A percentile compares a stretch with the other conserved stretches of the same genome.
Evolutionary conservation across 2,113 vertebrate genomes (phyloP).

Genomic region (Ramphastos sulfuratus): DNA sequence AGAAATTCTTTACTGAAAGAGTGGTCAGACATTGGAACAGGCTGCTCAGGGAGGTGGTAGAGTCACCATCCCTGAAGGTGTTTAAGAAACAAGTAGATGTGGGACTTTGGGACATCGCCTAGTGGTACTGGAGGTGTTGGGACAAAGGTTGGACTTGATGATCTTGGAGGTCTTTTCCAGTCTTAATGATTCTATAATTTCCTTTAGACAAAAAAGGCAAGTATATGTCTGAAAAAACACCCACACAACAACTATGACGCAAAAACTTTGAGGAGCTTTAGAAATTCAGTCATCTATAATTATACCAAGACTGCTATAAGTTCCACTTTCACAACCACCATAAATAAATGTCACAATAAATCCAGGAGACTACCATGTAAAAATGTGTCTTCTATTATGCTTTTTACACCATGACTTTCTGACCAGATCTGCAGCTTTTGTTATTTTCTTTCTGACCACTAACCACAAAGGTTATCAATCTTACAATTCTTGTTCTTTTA

Average conservation of each 20-base stretch:
- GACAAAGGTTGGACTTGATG: too few species aligned
- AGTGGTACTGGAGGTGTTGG: too few species aligned
- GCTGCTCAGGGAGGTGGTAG: too few species aligned
- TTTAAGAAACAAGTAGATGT: too few species aligned
- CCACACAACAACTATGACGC: background rate
- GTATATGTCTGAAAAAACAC: background rate
- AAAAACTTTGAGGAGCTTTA: slow-evolving; percentile 27
- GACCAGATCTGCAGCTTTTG: background rate
- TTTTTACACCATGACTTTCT: background rate
- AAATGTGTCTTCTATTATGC: background rate
- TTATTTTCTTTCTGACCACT: slow-evolving; percentile 11
- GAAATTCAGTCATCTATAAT: background rate
- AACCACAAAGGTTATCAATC: background rate
- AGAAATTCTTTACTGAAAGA: too few species aligned
- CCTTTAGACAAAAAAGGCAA: background rate
- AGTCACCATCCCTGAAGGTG: too few species aligned
- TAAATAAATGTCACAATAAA: slow-evolving; percentile 41
- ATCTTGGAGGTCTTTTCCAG: too few species aligned
- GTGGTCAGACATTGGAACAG: too few species aligned
- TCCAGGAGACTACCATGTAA: background rate
- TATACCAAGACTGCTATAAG: slow-evolving; percentile 3
- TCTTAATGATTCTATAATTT: background rate
- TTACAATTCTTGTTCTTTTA: background rate
- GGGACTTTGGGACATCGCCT: too few species aligned
- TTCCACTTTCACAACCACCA: background rate